Evolutionary conservation across 2,113 vertebrate genomes (phyloP).

Genomic region (Dicerorhinus sumatrensis): DNA sequence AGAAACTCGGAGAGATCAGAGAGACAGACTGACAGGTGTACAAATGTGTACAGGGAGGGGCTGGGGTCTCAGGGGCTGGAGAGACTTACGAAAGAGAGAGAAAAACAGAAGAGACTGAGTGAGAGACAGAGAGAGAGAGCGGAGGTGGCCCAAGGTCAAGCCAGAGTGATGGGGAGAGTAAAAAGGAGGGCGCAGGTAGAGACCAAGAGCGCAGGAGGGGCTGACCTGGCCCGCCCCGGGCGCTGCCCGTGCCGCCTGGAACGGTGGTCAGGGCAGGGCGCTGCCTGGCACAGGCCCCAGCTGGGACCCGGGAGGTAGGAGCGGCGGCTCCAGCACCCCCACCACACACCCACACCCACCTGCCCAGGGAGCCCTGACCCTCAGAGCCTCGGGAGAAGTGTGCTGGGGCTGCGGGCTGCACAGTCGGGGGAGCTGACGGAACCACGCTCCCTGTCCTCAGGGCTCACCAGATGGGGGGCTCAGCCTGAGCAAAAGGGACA

Average conservation of each 20-base stretch:
- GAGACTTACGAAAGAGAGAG: neutral
- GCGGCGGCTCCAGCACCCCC: neutral
- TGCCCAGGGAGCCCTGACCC: neutral
- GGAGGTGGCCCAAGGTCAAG: neutral
- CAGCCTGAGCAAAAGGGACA: neutral
- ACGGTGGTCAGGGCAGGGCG: rapidly evolving
- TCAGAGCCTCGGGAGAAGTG: neutral
- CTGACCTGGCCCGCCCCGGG: neutral
- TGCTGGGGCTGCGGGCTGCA: neutral
- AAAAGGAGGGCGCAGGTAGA: rapidly evolving
- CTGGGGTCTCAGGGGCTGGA: neutral
- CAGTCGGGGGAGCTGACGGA: too few species aligned
- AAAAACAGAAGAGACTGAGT: neutral
- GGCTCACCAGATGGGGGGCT: neutral
- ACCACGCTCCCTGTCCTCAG: neutral
- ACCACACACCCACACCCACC: neutral
- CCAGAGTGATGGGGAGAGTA: neutral
- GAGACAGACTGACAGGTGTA: neutral
- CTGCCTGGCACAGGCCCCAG: neutral
- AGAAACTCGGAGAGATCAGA: neutral
- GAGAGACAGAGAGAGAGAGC: neutral
- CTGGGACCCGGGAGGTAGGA: neutral
- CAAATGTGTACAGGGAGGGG: neutral
- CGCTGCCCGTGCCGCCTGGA: rapidly evolving
- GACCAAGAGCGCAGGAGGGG: rapidly evolving